Conservation (phyloP, 2,797 vertebrate species). For the Falco novaeseelandiae region DNA sequence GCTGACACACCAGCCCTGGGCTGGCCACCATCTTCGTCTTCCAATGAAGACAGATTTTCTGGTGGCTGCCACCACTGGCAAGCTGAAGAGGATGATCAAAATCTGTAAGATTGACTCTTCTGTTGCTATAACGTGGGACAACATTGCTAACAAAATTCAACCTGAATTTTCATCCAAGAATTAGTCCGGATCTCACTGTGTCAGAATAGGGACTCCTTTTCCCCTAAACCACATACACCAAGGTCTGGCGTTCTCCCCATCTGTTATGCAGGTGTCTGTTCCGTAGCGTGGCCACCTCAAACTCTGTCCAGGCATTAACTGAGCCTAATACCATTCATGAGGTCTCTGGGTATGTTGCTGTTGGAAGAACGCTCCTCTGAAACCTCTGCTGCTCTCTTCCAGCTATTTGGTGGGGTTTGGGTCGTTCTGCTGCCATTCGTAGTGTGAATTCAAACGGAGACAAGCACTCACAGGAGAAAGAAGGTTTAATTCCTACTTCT, state of each 20-base stretch:
- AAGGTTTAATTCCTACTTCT: not conserved
- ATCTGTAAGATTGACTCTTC: not conserved
- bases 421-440: not conserved
- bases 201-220: not conserved
- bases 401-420: not conserved
- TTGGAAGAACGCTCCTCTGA: not conserved
- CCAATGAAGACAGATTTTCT: not conserved
- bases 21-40: not conserved
- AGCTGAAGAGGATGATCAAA: not conserved
- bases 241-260: not conserved
- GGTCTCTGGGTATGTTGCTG: not conserved
- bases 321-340: not conserved
- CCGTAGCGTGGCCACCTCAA: not conserved
- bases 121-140: not conserved
- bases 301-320: not conserved
- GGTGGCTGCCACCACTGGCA: not conserved
- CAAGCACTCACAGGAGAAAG: not conserved
- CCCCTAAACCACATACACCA: too few relatives aligned
- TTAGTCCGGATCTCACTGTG: not conserved
- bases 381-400: not conserved
- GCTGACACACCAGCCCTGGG: not conserved
- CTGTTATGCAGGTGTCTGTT: fast-evolving
- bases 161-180: not conserved
- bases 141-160: not conserved
- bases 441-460: not conserved